phyloP scores from a whole-genome alignment of 2,797 vertebrate species.

The Calcarius lapponicus region DNA sequence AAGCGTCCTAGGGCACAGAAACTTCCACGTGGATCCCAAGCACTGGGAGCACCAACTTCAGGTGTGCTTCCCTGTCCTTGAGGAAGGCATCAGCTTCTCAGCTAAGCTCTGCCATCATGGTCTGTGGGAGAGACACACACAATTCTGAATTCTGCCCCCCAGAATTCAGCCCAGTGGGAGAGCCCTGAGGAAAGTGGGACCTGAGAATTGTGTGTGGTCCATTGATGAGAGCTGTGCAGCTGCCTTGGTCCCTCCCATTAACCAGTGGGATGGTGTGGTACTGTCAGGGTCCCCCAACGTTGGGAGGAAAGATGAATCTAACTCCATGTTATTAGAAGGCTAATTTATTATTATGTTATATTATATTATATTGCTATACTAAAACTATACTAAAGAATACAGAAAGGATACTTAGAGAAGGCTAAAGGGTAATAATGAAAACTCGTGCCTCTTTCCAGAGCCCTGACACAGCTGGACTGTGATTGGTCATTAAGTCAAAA shows the following conservation, averaged over 20 bases:
- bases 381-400: too few relatives aligned
- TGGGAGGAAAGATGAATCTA: background rate
- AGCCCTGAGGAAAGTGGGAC: background rate
- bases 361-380: background rate
- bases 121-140: background rate
- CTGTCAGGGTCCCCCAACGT: background rate
- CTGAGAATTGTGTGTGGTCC: background rate
- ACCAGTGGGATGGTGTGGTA: background rate
- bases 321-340: background rate
- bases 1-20: background rate
- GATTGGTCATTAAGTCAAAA: background rate
- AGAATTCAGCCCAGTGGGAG: background rate
- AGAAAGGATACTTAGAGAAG: background rate
- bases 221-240: fast-evolving
- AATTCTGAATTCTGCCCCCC: background rate
- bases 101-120: background rate
- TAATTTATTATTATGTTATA: background rate
- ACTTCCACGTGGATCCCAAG: fast-evolving
- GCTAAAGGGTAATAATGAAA: background rate
- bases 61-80: background rate
- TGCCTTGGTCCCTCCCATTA: background rate
- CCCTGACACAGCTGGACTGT: background rate
- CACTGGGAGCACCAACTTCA: background rate
- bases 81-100: background rate
- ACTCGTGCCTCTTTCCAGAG: background rate